Evolutionary conservation across 2,888 invertebrate genomes (phyloP).

Genomic region (Synergus umbraculus): DNA sequence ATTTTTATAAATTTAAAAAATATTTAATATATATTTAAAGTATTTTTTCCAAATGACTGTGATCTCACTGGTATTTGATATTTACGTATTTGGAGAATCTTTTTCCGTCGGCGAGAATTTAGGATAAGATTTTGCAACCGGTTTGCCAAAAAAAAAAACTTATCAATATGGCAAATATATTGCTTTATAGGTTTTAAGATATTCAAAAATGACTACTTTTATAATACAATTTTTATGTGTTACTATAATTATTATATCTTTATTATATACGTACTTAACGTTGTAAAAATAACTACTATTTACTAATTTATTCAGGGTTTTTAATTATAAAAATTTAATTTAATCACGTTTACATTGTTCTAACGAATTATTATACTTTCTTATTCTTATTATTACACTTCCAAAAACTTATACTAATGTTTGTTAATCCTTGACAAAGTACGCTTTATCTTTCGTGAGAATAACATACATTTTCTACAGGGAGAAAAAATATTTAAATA

Average conservation of each 20-base stretch:
- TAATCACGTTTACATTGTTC: not conserved
- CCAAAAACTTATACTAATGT: not conserved
- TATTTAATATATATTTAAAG: not conserved
- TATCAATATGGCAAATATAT: conserved; percentile 36
- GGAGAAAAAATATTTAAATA: too few relatives aligned
- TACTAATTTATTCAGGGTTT: not conserved
- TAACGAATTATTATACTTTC: not conserved
- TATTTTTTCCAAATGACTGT: not conserved
- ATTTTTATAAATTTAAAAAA: not conserved
- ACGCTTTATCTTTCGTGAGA: conserved; percentile 10
- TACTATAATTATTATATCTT: conserved; percentile 20
- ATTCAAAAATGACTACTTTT: conserved; percentile 18
- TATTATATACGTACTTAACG: not conserved
- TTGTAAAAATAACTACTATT: not conserved
- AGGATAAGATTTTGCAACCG: not conserved
- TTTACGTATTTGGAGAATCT: not conserved
- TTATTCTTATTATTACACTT: not conserved
- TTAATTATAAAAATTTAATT: conserved; percentile 5
- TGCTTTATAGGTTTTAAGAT: conserved; percentile 40
- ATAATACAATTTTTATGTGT: not conserved
- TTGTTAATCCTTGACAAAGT: conserved; percentile 5
- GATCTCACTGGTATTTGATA: not conserved
- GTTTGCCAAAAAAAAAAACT: conserved; percentile 13
- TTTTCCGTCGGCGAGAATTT: not conserved
- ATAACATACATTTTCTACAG: not conserved